Percentiles rank a stretch among this genome's conserved stretches.
Evolutionary conservation across 2,888 invertebrate genomes (phyloP).

Genomic region (Trileptium ribeirensis): DNA sequence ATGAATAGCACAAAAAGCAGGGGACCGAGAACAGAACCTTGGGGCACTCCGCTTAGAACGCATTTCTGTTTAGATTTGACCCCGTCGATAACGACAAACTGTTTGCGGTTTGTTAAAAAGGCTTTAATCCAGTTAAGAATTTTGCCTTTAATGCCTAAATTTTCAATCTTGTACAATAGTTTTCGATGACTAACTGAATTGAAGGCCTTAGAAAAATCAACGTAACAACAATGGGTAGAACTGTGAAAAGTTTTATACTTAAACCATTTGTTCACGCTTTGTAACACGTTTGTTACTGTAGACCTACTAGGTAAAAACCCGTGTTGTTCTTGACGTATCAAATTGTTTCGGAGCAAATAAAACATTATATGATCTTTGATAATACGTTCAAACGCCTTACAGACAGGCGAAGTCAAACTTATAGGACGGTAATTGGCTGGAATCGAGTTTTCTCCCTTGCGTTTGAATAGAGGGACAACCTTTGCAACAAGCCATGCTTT

Average conservation of each 20-base stretch:
- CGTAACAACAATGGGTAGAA: background rate
- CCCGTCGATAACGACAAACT: background rate
- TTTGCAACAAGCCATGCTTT: background rate
- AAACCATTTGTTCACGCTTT: background rate
- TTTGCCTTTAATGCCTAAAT: background rate
- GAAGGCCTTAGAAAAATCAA: background rate
- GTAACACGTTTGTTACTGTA: background rate
- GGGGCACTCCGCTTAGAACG: constrained; percentile 14
- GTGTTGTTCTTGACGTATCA: background rate
- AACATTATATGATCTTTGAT: background rate
- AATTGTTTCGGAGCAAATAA: no score
- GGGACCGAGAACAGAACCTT: constrained; percentile 16
- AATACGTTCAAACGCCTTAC: background rate
- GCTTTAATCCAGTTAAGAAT: background rate
- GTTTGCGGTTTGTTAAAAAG: background rate
- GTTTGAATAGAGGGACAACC: background rate
- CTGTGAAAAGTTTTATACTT: background rate
- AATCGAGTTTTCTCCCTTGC: background rate
- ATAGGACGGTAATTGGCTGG: constrained; percentile 4
- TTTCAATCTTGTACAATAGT: background rate
- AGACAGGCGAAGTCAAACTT: background rate
- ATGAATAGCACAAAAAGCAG: constrained; percentile 5
- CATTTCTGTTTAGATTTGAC: background rate
- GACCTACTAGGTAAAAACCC: background rate
- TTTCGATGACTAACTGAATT: constrained; percentile 1